Conservation (phyloP, 2,888 invertebrate genomes). For the Platypus cylindrus region DNA sequence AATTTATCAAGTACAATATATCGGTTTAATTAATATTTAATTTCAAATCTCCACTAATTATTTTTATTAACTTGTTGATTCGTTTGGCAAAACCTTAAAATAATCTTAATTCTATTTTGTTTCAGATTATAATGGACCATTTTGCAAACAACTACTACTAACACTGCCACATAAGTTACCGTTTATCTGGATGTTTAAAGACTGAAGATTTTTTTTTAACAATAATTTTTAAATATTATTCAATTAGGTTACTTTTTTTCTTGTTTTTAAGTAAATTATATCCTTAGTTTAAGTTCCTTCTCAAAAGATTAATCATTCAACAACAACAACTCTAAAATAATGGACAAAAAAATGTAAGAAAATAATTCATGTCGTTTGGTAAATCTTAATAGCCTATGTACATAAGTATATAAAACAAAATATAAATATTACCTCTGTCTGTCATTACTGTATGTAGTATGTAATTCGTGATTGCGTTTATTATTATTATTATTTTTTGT, state of each 20-base stretch:
- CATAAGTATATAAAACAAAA: background rate
- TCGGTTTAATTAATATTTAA: too few species aligned
- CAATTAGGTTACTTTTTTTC: too few species aligned
- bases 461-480: too few species aligned
- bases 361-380: constrained; percentile 12
- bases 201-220: constrained; percentile 38
- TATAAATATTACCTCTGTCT: too few species aligned
- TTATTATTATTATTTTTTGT: constrained; percentile 7
- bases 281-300: constrained; percentile 34
- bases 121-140: background rate
- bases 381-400: background rate
- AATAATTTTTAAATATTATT: constrained; percentile 31
- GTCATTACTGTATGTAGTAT: too few species aligned
- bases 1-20: too few species aligned
- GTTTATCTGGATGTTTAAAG: constrained; percentile 35
- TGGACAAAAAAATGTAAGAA: too few species aligned
- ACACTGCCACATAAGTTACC: constrained; percentile 38
- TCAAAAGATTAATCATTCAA: constrained; percentile 20
- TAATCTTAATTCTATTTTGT: background rate
- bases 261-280: constrained; percentile 37
- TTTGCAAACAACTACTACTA: constrained; percentile 5
- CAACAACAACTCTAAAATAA: too few species aligned
- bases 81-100: too few species aligned
- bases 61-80: too few species aligned
- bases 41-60: too few species aligned